Base-by-base conservation (phyloP, 2,797 vertebrate species). In the Diplodus sargus region DNA sequence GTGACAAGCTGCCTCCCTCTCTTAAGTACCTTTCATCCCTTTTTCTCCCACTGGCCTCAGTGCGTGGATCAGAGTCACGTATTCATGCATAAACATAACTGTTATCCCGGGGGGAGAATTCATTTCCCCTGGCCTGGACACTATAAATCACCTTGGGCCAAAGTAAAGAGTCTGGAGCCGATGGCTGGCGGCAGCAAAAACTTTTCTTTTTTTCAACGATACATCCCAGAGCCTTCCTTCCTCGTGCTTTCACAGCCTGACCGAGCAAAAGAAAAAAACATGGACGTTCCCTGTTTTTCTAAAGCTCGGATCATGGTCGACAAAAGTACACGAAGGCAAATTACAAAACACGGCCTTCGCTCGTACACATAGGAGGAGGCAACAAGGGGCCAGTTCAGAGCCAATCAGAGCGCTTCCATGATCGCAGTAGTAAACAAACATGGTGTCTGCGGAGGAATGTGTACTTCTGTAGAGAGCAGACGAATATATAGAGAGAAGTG, bases 101-200 rank as follows among this genome's bases (percentile, higher is more conserved):
- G 66, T 78, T 79, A 77, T 88, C 86, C 82, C 78, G 25, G 25
- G 70, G 30, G 81, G 83, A 81, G 62, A 61, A 77, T 78, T 87
- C 69, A 85, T 91, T 91, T 89, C 86, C 82, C 78, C 78, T 70
- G 79, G 86, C 66, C 71, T 79, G 90, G 86, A 90, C 90, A 82
- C 84, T 77, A 81, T 82, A 79, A 90, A 90, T 90, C 81, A 89
- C 84, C 84, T 74, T 58, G 81, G 75, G 90, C 91, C 92, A 93
- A 92, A 91, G 84, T 85, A 93, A 92, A 91, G 92, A 90, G 85
- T 90, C 91, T 90, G 78, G 81, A 86, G 65, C 25, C 56, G 73
- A 66, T 61, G 57, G 72, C 83, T 82, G 84, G 81, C 79, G 45
- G 84, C 78, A 75, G 28, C n/a, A n/a, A n/a, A n/a, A 81, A 84